A percentile compares a stretch with the other conserved stretches of the same genome.
Evolutionary conservation across 1,140 invertebrate genomes (phyloP).

Genomic region (Bombus picipes): DNA sequence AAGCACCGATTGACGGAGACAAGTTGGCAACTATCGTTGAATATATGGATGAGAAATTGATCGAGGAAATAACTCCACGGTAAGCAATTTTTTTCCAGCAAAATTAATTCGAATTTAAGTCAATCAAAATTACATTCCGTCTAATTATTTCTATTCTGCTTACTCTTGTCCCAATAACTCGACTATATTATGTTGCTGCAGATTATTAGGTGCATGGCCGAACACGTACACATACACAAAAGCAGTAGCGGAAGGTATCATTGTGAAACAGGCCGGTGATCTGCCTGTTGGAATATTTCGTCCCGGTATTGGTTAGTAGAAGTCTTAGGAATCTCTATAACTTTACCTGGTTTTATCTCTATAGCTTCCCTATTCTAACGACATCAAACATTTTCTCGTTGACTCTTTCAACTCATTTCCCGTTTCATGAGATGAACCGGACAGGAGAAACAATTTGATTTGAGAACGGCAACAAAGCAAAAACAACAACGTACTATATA

Average conservation of each 20-base stretch:
- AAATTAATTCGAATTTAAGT: background rate
- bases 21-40: slow-evolving; percentile 87
- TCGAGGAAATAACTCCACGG: slow-evolving; percentile 87
- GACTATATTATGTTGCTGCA: slow-evolving; percentile 59
- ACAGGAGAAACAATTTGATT: too few species aligned
- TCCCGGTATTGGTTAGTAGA: slow-evolving; percentile 87
- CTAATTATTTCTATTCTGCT: background rate
- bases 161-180: background rate
- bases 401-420: background rate
- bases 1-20: slow-evolving; percentile 81
- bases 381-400: too few species aligned
- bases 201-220: slow-evolving; percentile 84
- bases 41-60: slow-evolving; percentile 85
- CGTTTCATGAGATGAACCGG: too few species aligned
- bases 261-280: slow-evolving; percentile 81
- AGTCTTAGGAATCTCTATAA: background rate
- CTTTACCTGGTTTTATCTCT: background rate
- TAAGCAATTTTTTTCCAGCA: slow-evolving; percentile 66
- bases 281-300: slow-evolving; percentile 90
- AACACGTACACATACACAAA: slow-evolving; percentile 90
- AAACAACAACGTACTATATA: background rate
- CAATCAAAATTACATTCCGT: background rate
- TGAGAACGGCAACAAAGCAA: too few species aligned
- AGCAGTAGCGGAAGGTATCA: slow-evolving; percentile 86
- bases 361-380: background rate